These are phyloP conservation scores for Parnassius orleans DNA, from an alignment of 2,888 invertebrate species.

Conservation along the genomic window DNA sequence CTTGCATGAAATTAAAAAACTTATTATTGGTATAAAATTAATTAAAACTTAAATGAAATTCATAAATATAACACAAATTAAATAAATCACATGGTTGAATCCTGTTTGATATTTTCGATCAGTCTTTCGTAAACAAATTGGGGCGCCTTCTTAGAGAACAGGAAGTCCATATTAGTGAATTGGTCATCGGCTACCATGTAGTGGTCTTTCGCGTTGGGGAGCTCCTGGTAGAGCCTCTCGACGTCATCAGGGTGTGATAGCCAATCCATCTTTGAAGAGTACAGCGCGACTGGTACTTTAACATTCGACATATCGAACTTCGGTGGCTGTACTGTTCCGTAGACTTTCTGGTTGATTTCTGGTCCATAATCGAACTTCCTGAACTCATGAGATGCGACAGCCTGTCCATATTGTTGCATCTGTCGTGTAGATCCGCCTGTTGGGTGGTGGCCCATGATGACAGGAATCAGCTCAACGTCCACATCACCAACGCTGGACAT, in stretches of 20 bases:
- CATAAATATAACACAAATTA: constrained; percentile 31
- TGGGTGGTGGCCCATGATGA: constrained; percentile 77
- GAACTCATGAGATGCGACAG: constrained; percentile 56
- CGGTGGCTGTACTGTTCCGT: constrained; percentile 58
- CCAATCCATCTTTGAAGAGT: constrained; percentile 82
- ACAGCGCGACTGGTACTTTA: constrained; percentile 62
- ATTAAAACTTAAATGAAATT: constrained; percentile 35
- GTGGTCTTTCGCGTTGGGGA: constrained; percentile 79
- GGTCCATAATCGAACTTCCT: constrained; percentile 64
- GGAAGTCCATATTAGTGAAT: constrained; percentile 72
- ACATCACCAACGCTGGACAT: constrained; percentile 81
- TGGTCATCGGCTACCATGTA: constrained; percentile 77
- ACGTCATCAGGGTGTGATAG: constrained; percentile 83
- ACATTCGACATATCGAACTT: constrained; percentile 63
- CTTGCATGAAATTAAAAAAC: constrained; percentile 13
- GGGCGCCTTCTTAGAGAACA: constrained; percentile 61
- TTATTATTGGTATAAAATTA: constrained; percentile 21
- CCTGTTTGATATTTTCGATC: constrained; percentile 55
- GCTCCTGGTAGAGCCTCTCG: constrained; percentile 68
- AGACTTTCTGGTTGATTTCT: constrained; percentile 57
- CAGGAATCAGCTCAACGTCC: constrained; percentile 75
- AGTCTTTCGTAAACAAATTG: constrained; percentile 59
- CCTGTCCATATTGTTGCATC: constrained; percentile 80
- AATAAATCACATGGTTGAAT: constrained; percentile 31
- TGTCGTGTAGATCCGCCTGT: constrained; percentile 80